Percentiles rank a stretch among this genome's conserved stretches.
Evolutionary conservation across 2,113 vertebrate species (phyloP).

Genomic region (Bubo scandiacus): DNA sequence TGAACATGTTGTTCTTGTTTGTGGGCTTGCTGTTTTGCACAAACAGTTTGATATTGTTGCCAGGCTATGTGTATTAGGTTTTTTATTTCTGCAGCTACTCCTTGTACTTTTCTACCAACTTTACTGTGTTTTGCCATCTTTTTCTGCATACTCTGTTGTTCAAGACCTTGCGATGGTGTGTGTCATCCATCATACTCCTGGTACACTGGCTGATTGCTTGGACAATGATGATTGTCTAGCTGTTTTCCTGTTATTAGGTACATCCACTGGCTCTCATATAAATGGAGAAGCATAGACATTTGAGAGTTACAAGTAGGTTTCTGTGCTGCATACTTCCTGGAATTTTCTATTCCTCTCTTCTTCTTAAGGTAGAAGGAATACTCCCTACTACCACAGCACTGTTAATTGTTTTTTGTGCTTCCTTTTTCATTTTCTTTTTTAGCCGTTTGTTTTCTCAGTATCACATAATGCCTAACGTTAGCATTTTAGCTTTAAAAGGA

Average conservation of each 20-base stretch:
- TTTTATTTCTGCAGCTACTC: not conserved
- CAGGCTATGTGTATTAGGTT: not conserved
- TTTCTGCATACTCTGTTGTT: not conserved
- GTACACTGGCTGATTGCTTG: not conserved
- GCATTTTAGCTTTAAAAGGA: not conserved
- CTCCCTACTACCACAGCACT: not conserved
- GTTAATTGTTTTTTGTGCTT: not conserved
- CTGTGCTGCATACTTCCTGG: not conserved
- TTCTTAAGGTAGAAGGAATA: not conserved
- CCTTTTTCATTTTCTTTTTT: not conserved
- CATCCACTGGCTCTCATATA: not conserved
- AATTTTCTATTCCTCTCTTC: not conserved
- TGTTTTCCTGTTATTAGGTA: not conserved
- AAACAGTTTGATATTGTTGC: not conserved
- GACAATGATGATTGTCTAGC: not conserved
- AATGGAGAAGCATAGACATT: not conserved
- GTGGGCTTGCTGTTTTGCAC: not conserved
- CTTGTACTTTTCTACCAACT: not conserved
- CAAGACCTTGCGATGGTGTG: not conserved
- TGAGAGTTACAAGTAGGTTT: not conserved
- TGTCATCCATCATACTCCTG: not conserved
- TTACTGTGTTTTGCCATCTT: not conserved
- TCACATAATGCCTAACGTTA: not conserved
- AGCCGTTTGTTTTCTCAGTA: not conserved
- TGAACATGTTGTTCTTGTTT: not conserved